A percentile compares a stretch with the other conserved stretches of the same genome.
These are phyloP conservation scores for Gallinago jamesoni DNA, from an alignment of 2,113 vertebrate genomes.

Conservation along the genomic window DNA sequence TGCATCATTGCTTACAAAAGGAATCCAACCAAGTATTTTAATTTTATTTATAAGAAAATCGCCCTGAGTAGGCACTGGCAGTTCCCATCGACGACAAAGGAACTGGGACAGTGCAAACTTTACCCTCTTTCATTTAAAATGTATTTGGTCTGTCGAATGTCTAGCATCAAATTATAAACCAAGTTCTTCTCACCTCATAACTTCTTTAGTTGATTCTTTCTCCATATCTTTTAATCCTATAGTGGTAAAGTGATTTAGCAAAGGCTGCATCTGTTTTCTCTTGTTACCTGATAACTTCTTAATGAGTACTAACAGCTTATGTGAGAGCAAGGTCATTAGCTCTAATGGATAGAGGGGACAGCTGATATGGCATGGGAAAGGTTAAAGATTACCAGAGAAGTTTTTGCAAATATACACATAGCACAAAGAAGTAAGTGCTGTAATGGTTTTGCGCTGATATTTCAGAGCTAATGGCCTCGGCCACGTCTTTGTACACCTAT, in stretches of 20 bases:
- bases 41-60: background rate
- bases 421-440: slow-evolving; percentile 21
- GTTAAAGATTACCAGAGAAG: slow-evolving; percentile 71
- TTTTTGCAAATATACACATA: slow-evolving; percentile 52
- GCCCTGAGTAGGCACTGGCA: background rate
- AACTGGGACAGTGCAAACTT: background rate
- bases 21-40: background rate
- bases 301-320: slow-evolving; percentile 86
- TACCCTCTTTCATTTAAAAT: background rate
- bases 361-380: slow-evolving; percentile 76
- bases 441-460: slow-evolving; percentile 53
- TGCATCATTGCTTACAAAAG: background rate
- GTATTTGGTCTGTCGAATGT: slow-evolving; percentile 43
- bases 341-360: slow-evolving; percentile 78
- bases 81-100: background rate
- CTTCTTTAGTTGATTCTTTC: slow-evolving; percentile 54
- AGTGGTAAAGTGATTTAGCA: slow-evolving; percentile 82
- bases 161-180: slow-evolving; percentile 62
- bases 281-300: slow-evolving; percentile 81
- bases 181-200: slow-evolving; percentile 66
- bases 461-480: slow-evolving; percentile 49
- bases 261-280: slow-evolving; percentile 81
- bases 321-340: slow-evolving; percentile 85
- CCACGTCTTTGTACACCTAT: slow-evolving; percentile 15
- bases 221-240: slow-evolving; percentile 74